phyloP scores from a whole-genome alignment of 2,888 invertebrate species.

The Odontomyia ornata region DNA sequence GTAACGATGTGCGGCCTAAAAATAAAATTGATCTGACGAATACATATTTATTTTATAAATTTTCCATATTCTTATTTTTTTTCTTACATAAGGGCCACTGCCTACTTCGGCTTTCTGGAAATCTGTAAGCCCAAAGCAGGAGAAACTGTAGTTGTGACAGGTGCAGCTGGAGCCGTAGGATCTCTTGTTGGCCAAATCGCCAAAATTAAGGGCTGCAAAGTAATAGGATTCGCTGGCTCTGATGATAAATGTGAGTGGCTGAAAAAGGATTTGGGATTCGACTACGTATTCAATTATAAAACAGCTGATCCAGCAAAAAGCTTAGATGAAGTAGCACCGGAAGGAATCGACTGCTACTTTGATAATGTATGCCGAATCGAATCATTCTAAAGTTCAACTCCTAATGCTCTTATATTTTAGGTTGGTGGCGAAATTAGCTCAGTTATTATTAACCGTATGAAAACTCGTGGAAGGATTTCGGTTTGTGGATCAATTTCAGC shows the following conservation, averaged over 20 bases:
- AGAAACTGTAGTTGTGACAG: constrained; percentile 77
- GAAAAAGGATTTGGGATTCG: constrained; percentile 71
- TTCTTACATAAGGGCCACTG: constrained; percentile 80
- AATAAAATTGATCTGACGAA: no score
- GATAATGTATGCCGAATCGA: constrained; percentile 70
- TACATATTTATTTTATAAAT: no score
- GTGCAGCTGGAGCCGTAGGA: constrained; percentile 83
- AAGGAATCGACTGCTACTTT: constrained; percentile 80
- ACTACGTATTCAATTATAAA: constrained; percentile 78
- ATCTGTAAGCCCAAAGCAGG: constrained; percentile 75
- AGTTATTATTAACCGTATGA: constrained; percentile 71
- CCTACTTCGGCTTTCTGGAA: constrained; percentile 78
- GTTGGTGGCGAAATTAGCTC: constrained; percentile 74
- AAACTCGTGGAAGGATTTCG: constrained; percentile 69
- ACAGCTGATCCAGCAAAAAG: constrained; percentile 66
- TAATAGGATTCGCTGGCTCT: constrained; percentile 77
- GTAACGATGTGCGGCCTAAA: no score
- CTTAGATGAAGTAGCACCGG: constrained; percentile 71
- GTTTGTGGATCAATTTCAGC: constrained; percentile 73
- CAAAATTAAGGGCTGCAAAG: constrained; percentile 74
- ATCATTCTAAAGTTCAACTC: not conserved
- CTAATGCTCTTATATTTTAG: constrained; percentile 45
- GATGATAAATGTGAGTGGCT: constrained; percentile 77
- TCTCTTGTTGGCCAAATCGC: constrained; percentile 81
- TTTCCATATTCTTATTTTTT: no score